Percentiles rank a stretch among this genome's conserved stretches.
These are phyloP conservation scores for Tachina fera DNA, from an alignment of 2,888 invertebrate genomes.

Conservation along the genomic window DNA sequence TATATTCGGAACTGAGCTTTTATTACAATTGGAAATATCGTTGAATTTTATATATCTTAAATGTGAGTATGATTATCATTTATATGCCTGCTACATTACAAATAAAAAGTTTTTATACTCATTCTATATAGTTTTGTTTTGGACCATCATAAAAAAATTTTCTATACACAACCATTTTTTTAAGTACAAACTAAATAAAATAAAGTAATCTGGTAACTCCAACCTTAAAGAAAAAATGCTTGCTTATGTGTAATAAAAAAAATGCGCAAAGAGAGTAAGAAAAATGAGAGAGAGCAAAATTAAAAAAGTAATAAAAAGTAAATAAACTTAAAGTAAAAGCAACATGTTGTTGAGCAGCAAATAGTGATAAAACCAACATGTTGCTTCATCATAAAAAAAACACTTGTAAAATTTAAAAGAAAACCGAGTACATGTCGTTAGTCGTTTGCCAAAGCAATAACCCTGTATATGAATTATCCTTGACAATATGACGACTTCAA, in stretches of 20 bases:
- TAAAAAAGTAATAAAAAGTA: not conserved
- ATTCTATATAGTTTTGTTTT: no score
- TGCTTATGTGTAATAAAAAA: not conserved
- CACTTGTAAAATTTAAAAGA: slow-evolving; percentile 7
- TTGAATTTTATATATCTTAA: no score
- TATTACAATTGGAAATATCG: no score
- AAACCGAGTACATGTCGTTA: not conserved
- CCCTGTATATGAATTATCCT: slow-evolving; percentile 32
- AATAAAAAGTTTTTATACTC: no score
- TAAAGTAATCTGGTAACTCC: slow-evolving; percentile 19
- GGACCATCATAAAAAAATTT: no score
- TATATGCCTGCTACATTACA: no score
- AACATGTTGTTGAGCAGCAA: slow-evolving; percentile 48
- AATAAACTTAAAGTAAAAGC: not conserved
- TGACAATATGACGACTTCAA: slow-evolving; percentile 37
- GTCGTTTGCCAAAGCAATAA: slow-evolving; percentile 7
- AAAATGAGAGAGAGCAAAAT: not conserved
- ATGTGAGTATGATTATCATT: no score
- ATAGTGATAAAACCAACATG: slow-evolving; percentile 35
- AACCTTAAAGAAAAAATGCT: not conserved
- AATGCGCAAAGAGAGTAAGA: slow-evolving; percentile 39
- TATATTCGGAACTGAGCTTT: no score
- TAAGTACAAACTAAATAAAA: no score
- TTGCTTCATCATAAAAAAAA: slow-evolving; percentile 10
- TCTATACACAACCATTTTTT: no score